Percentiles rank a stretch among this genome's conserved stretches.
Conservation (phyloP, 2,113 vertebrate species). For the Lampris incognitus region DNA sequence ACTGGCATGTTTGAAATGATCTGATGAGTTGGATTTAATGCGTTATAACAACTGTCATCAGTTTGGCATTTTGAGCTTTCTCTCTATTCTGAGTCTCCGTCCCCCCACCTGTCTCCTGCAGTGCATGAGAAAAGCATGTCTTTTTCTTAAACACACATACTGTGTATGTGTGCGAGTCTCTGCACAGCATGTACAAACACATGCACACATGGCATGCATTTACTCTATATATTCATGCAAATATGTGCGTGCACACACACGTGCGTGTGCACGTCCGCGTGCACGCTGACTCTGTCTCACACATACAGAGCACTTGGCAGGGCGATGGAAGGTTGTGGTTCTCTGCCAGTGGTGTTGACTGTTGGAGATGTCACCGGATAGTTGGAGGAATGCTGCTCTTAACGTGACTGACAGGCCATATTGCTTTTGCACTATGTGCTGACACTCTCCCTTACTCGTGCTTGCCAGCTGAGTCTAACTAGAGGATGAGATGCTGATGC, state of each 20-base stretch:
- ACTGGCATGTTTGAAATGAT: conserved; percentile 19
- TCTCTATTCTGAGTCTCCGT: not conserved
- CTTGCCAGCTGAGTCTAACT: conserved; percentile 44
- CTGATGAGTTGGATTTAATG: conserved; percentile 29
- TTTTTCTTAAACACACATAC: no score
- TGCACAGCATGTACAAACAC: no score
- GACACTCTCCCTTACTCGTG: conserved; percentile 31
- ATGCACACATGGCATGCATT: no score
- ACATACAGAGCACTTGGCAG: not conserved
- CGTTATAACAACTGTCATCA: conserved; percentile 40
- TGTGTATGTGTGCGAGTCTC: no score
- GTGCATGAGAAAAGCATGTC: not conserved
- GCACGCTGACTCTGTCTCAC: not conserved
- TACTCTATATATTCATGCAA: no score
- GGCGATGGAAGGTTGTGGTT: conserved; percentile 45
- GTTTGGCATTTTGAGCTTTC: conserved; percentile 19
- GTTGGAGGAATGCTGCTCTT: conserved; percentile 21
- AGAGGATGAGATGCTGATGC: conserved; percentile 27
- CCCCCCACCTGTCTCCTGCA: conserved; percentile 21
- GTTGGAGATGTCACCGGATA: conserved; percentile 62
- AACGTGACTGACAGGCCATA: conserved; percentile 48
- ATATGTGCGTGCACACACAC: not conserved
- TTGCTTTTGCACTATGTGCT: conserved; percentile 34
- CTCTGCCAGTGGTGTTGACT: conserved; percentile 44
- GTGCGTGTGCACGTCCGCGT: not conserved